These are phyloP conservation scores for Cryptocephalus primarius DNA, from an alignment of 2,888 invertebrate species.

Conservation along the genomic window DNA sequence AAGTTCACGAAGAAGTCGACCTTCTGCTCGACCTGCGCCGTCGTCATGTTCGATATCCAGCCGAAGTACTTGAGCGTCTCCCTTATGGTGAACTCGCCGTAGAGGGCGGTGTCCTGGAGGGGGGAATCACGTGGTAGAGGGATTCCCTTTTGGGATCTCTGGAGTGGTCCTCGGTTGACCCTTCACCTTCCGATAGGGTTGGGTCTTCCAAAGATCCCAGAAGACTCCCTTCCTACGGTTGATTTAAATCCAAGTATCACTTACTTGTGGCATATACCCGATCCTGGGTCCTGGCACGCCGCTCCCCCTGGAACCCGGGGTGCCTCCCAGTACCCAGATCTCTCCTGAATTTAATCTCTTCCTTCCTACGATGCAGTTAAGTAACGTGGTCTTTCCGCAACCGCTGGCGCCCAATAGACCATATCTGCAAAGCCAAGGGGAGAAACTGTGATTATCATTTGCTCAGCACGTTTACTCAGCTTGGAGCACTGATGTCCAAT, in stretches of 20 bases:
- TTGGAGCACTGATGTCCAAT: no score
- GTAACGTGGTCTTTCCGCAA: constrained; percentile 81
- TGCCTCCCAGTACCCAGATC: constrained; percentile 75
- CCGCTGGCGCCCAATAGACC: constrained; percentile 84
- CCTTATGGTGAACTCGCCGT: constrained; percentile 34
- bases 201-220: no score
- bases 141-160: no score
- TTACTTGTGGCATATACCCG: constrained; percentile 45
- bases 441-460: not conserved
- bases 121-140: no score
- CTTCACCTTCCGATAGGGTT: no score
- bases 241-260: no score
- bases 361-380: constrained; percentile 78
- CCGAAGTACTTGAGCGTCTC: constrained; percentile 35
- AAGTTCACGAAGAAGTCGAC: constrained; percentile 29
- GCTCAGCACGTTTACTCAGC: no score
- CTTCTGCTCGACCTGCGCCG: constrained; percentile 27
- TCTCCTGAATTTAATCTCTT: constrained; percentile 69
- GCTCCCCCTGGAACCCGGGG: constrained; percentile 70
- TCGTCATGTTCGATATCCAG: constrained; percentile 32
- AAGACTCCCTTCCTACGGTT: no score
- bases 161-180: no score
- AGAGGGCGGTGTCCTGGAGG: constrained; percentile 29
- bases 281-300: constrained; percentile 83
- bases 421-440: constrained; percentile 48